Conservation (phyloP, 2,113 vertebrate genomes). For the Garra rufa region DNA sequence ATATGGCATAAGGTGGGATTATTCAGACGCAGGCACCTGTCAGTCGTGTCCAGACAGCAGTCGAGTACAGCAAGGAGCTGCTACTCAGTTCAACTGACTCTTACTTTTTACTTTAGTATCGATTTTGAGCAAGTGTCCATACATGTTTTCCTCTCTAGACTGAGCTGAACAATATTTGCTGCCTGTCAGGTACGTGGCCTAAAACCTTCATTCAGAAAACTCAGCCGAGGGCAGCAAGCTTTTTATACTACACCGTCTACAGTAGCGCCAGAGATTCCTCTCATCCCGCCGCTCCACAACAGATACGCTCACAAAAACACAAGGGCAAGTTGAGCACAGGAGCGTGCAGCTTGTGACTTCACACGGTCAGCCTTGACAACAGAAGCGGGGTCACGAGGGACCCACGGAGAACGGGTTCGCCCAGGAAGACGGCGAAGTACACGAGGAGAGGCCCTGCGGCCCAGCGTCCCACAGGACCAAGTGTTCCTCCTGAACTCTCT, state of each 20-base stretch:
- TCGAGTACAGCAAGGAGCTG: not conserved
- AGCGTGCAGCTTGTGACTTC: not conserved
- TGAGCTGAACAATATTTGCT: not conserved
- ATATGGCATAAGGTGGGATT: not conserved
- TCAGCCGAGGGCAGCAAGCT: not conserved
- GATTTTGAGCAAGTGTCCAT: not conserved
- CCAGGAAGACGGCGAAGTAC: not conserved
- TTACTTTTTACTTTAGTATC: not conserved
- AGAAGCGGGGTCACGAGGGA: slow-evolving; percentile 12
- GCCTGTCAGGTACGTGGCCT: not conserved
- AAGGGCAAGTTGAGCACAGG: not conserved
- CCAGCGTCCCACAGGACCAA: slow-evolving; percentile 27
- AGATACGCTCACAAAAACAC: not conserved
- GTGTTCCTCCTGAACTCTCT: slow-evolving; percentile 49
- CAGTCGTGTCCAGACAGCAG: not conserved
- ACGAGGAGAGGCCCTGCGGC: slow-evolving; percentile 1
- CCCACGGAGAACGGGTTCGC: slow-evolving; percentile 23
- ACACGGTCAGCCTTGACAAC: slow-evolving; percentile 11
- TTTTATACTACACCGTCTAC: not conserved
- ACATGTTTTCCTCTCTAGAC: not conserved
- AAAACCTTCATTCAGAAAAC: slow-evolving; percentile 20
- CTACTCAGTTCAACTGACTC: not conserved
- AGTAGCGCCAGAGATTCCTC: not conserved
- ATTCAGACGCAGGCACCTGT: not conserved
- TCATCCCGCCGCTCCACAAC: not conserved